Evolutionary conservation across 2,113 vertebrate species (phyloP).

Genomic region (Cynocephalus volans): DNA sequence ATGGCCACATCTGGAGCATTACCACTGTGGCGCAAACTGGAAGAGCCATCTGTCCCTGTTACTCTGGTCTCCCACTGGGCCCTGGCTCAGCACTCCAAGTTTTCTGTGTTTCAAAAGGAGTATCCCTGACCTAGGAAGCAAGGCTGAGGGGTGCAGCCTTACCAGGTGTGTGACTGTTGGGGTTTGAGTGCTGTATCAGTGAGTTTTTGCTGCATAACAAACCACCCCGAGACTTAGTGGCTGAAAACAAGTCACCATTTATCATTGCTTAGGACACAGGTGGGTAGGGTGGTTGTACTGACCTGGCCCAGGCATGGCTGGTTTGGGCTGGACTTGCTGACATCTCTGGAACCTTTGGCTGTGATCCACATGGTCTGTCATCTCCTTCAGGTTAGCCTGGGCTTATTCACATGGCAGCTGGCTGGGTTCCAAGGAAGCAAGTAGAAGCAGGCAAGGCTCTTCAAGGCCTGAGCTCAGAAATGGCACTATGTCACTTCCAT

Average conservation of each 20-base stretch:
- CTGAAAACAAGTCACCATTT: not conserved
- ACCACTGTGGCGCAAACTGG: no score
- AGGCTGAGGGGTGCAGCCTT: not conserved
- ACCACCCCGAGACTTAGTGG: not conserved
- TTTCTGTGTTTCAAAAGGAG: not conserved
- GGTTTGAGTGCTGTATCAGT: accelerated
- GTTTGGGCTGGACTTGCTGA: not conserved
- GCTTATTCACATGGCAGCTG: not conserved
- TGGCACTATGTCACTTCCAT: not conserved
- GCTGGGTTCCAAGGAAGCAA: not conserved
- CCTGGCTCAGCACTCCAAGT: not conserved
- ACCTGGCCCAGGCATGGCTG: not conserved
- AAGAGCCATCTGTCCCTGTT: not conserved
- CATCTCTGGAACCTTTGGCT: not conserved
- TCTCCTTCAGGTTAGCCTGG: not conserved
- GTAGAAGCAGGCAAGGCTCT: not conserved
- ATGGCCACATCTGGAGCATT: accelerated
- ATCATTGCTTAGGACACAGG: not conserved
- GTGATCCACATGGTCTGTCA: accelerated
- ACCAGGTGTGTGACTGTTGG: accelerated
- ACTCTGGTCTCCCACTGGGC: not conserved
- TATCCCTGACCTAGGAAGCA: not conserved
- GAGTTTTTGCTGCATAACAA: not conserved
- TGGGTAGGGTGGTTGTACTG: not conserved
- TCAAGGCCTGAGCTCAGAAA: not conserved